These are phyloP conservation scores for Brachionus calyciflorus DNA, from an alignment of 1,140 invertebrate genomes.

Conservation along the genomic window DNA sequence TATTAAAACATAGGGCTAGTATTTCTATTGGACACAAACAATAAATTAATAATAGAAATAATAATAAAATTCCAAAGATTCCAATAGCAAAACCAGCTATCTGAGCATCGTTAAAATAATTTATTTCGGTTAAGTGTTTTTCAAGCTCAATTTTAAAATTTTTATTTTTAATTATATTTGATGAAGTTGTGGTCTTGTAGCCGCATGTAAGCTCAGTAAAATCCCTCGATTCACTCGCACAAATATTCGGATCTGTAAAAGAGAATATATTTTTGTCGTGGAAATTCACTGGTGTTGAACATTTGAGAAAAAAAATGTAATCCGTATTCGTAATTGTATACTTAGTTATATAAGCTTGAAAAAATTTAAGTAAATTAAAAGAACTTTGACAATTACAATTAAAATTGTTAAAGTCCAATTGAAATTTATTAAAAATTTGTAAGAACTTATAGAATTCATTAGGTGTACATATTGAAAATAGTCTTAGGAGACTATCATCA, in stretches of 20 bases:
- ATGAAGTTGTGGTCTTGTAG: background rate
- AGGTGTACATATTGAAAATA: background rate
- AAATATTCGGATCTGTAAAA: background rate
- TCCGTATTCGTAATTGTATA: background rate
- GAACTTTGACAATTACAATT: background rate
- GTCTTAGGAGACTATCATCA: background rate
- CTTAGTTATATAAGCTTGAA: background rate
- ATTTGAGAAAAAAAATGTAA: background rate
- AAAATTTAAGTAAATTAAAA: background rate
- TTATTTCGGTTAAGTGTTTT: background rate
- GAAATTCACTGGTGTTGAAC: background rate
- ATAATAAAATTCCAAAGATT: background rate
- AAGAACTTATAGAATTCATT: background rate
- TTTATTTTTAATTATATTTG: background rate
- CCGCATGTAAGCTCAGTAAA: too few species aligned
- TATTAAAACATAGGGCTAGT: constrained; percentile 1
- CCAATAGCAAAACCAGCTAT: constrained; percentile 35
- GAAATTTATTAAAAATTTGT: background rate
- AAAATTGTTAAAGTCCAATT: background rate
- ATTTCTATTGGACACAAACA: constrained; percentile 41
- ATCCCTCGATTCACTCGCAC: background rate
- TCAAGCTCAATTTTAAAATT: background rate
- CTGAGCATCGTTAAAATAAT: constrained; percentile 10
- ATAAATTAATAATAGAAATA: constrained; percentile 21
- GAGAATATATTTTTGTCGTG: background rate